Evolutionary conservation across 2,888 invertebrate species (phyloP), one percentile per base, ranked within the genome.

Genomic region (Epinotia ramella): DNA sequence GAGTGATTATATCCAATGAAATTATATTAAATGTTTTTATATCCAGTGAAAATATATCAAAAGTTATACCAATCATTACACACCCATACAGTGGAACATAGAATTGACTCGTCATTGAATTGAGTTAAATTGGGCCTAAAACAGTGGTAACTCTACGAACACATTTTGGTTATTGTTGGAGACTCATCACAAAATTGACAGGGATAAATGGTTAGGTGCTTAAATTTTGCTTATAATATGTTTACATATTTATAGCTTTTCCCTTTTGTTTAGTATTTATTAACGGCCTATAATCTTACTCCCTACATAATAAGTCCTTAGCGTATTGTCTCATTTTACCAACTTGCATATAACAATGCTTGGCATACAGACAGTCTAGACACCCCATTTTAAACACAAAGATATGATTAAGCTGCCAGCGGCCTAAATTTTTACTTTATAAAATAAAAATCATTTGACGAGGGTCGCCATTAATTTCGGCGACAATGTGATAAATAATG

Each of bases 401-500:
- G 92, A 92, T 91, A 91, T 93, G 89, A 94, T 94, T 94, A 93
- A 94, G 87, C 93, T 94, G 94, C 92, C 94, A 93, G 86, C 85
- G 82, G 84, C 91, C 88, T 81, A 81, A 78, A 78, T 84, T 86
- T 89, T 91, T 90, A 91, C 90, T 91, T 86, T 92, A 89, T 91
- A 89, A 94, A 93, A 93, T 91, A 89, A 94, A 93, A 93, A 91
- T 91, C 83, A 89, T 90, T 93, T 94, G 94, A 94, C 94, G 92
- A 94, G 94, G 94, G 94, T 94, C 83, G 82, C 92, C 93, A 92
- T 94, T 94, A 94, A 94, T 94, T 94, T 93, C 81, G 87, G 87
- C 89, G 88, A 94, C 94, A 94, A 93, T 94, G 93, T 94, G 94
- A 94, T 94, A 94, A 94, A 92, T 94, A 94, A 94, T 94, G 89